These are phyloP conservation scores for Pangasius macronema DNA, from an alignment of 2,797 vertebrate species.

Conservation along the genomic window DNA sequence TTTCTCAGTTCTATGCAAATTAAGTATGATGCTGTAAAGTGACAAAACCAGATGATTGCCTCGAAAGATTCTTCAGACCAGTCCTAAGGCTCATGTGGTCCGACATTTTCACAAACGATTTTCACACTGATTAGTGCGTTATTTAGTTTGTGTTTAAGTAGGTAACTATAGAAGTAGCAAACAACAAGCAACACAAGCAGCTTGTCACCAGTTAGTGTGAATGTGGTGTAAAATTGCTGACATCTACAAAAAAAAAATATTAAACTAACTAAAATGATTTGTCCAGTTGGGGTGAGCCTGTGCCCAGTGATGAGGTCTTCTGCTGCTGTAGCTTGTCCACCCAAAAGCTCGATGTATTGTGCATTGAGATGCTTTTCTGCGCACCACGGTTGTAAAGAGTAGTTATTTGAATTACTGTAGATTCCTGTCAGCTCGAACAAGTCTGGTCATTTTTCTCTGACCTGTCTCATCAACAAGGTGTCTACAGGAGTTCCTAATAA, in stretches of 20 bases:
- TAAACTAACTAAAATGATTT: neutral
- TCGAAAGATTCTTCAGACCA: neutral
- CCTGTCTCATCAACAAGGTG: neutral
- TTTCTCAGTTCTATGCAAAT: neutral
- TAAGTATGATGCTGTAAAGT: no score
- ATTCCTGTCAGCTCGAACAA: neutral
- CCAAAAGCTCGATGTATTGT: neutral
- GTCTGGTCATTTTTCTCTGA: neutral
- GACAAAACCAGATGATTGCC: neutral
- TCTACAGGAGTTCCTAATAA: neutral
- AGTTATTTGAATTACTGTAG: neutral
- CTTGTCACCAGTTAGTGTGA: neutral
- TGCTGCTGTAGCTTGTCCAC: neutral
- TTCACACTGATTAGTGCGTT: neutral
- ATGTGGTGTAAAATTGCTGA: neutral
- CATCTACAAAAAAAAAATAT: neutral
- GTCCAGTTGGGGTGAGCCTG: no score
- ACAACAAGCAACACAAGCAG: neutral
- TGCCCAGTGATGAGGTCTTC: no score
- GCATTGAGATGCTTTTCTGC: constrained; percentile 1
- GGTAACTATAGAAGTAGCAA: neutral
- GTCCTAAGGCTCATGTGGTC: neutral
- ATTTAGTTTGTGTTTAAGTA: neutral
- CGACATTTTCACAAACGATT: neutral
- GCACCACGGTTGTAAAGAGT: neutral